Conservation (phyloP, 2,113 vertebrate genomes). For the Naja naja region DNA sequence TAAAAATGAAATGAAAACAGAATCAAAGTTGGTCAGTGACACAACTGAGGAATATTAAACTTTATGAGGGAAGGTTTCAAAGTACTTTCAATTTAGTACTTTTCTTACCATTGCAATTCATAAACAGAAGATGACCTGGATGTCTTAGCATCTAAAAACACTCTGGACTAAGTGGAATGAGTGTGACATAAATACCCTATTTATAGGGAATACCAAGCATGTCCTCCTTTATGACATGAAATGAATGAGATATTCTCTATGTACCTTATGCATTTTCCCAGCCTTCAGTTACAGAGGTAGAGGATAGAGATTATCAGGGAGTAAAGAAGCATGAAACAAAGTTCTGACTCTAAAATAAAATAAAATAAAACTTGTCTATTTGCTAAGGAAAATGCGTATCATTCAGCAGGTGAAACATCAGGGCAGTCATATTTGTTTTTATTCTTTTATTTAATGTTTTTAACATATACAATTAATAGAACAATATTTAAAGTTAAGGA, state of each 20-base stretch:
- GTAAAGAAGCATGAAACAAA: constrained; percentile 14
- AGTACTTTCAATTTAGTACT: background rate
- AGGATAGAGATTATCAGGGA: background rate
- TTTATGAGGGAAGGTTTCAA: background rate
- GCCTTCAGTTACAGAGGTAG: constrained; percentile 19
- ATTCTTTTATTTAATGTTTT: background rate
- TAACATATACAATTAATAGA: background rate
- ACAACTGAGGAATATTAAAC: background rate
- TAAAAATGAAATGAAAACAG: background rate
- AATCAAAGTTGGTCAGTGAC: background rate
- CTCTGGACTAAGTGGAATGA: background rate
- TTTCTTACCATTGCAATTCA: background rate
- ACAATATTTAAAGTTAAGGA: background rate
- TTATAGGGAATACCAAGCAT: constrained; percentile 27
- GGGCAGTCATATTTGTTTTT: background rate
- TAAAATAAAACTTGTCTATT: constrained; percentile 12
- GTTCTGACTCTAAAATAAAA: constrained; percentile 8
- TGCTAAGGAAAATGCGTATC: background rate
- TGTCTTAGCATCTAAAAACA: background rate
- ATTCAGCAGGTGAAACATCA: background rate
- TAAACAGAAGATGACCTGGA: background rate
- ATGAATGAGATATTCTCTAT: background rate
- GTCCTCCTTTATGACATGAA: background rate
- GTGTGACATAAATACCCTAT: constrained; percentile 16
- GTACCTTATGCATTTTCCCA: background rate